Base-by-base conservation (phyloP, 1,140 invertebrate genomes). In the Brachionus calyciflorus region DNA sequence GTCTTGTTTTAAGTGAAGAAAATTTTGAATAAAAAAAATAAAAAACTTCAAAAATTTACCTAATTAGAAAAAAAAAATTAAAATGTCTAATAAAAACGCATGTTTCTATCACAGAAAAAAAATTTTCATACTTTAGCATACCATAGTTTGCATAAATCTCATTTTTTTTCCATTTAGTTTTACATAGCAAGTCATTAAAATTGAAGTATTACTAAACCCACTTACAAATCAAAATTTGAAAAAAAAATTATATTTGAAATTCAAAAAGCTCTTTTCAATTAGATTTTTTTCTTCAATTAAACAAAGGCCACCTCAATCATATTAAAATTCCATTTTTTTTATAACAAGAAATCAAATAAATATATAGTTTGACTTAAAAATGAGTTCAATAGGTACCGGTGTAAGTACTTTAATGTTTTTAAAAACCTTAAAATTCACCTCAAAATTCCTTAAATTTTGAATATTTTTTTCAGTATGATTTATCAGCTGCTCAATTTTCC, bases 401-500 rank as follows among this genome's bases (percentile, higher is more conserved):
- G 69, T 73, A 73, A 28, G 48, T 26, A 7, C 6, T 14, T 3
- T 9, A 12, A 12, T n/a, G 6, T 2, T 12, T 3, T 57, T 12
- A 33, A n/a, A n/a, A n/a, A n/a, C n/a, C n/a, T n/a, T n/a, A 28
- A 48, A 55, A n/a, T 14, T 28, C n/a, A 28, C 26, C 0, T 30
- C 7, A 6, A 26, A 12, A n/a, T 14, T 24, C 44, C 44, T 26
- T 24, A 33, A 73, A 69, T 17, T 21, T 24, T 46, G 24, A 49
- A 17, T 33, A 33, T 65, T 41, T 41, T 10, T 40, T 76, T 51
- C 21, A 95, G 92, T 98, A 98, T 85, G 97, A 99, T 89, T 88
- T 99, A 79, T 98, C 95, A 78, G 96, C 96, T 9, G 98, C 97
- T 17, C 97, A 99, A 88, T 99, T 99, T 88, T 99, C 96, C 10